Percentiles rank a stretch among this genome's conserved stretches.
Conservation (phyloP, 2,797 vertebrate species). For the Taeniopygia guttata region DNA sequence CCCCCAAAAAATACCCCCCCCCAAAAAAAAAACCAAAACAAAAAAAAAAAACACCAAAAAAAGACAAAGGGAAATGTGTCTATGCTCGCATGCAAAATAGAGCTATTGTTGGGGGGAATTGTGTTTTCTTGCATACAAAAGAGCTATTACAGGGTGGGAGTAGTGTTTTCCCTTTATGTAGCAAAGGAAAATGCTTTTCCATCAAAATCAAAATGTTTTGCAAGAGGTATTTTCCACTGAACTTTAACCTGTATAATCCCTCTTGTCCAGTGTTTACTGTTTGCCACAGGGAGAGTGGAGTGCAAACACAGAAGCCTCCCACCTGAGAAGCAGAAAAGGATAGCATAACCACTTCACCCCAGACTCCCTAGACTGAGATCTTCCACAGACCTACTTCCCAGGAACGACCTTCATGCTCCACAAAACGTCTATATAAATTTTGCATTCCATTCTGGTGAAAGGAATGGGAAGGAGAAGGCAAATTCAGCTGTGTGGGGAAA, state of each 20-base stretch:
- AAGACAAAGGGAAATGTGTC: background rate
- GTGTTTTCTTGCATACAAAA: constrained; percentile 31
- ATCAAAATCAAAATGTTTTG: background rate
- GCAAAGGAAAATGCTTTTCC: background rate
- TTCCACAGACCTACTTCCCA: background rate
- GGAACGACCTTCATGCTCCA: background rate
- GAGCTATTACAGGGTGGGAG: background rate
- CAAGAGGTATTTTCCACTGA: background rate
- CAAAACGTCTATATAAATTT: background rate
- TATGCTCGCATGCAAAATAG: background rate
- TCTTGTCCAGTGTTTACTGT: background rate
- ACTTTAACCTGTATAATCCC: background rate
- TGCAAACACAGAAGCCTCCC: background rate
- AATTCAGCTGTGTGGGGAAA: background rate
- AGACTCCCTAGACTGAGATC: background rate
- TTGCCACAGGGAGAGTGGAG: background rate
- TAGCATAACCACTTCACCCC: rapidly evolving
- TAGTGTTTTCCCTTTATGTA: background rate
- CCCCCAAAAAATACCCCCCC: background rate
- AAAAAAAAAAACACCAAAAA: background rate
- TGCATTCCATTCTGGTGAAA: background rate
- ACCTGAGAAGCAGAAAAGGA: background rate
- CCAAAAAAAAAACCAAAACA: background rate
- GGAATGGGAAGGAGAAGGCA: background rate
- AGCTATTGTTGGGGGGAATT: background rate